Evolutionary conservation across 2,113 vertebrate genomes (phyloP).

Genomic region (Takifugu bimaculatus): DNA sequence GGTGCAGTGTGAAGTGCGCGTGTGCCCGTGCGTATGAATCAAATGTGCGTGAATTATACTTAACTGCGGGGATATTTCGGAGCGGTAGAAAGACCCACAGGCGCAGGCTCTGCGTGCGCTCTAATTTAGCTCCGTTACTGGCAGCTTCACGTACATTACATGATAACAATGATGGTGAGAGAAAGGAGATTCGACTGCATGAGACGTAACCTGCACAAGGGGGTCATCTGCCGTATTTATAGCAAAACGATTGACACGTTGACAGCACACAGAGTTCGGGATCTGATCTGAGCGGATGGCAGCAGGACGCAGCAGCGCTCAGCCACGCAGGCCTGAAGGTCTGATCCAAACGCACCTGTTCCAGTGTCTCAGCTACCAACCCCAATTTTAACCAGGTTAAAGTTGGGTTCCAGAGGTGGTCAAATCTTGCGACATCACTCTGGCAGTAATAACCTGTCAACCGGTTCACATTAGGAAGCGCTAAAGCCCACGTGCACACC

Average conservation of each 20-base stretch:
- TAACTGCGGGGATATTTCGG: slow-evolving; percentile 64
- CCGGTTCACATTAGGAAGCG: slow-evolving; percentile 60
- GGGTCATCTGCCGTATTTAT: slow-evolving; percentile 65
- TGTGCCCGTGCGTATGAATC: slow-evolving; percentile 24
- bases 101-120: slow-evolving; percentile 32
- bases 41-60: slow-evolving; percentile 68
- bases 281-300: slow-evolving; percentile 53
- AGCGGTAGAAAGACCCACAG: slow-evolving; percentile 39
- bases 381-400: slow-evolving; percentile 55
- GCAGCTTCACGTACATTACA: slow-evolving; percentile 71
- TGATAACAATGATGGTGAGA: slow-evolving; percentile 56
- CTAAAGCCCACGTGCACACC: slow-evolving; percentile 65
- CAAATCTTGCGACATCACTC: slow-evolving; percentile 60
- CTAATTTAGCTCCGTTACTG: slow-evolving; percentile 71
- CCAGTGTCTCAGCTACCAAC: slow-evolving; percentile 43
- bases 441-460: slow-evolving; percentile 72
- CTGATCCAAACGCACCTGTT: slow-evolving; percentile 30
- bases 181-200: slow-evolving; percentile 44
- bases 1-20: slow-evolving; percentile 24
- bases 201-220: slow-evolving; percentile 57
- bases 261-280: slow-evolving; percentile 50
- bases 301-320: slow-evolving; percentile 31
- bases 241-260: slow-evolving; percentile 49
- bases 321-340: slow-evolving; percentile 16
- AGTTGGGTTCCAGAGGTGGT: slow-evolving; percentile 61